Evolutionary conservation across 1,140 invertebrate genomes (phyloP), one percentile per base, ranked within the genome.

Genomic region (Odontomachus brunneus): DNA sequence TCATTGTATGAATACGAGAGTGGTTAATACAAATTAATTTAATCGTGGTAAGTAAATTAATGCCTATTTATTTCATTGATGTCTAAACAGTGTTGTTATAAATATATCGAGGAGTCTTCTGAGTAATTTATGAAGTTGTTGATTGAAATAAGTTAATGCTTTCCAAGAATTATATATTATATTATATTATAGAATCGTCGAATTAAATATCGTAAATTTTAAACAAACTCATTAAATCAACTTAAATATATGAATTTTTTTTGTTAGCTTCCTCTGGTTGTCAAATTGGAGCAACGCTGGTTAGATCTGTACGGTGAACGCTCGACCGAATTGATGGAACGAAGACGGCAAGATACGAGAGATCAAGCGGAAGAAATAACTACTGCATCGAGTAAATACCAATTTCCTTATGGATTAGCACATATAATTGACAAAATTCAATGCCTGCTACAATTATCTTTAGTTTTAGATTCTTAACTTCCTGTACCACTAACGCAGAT

Each of bases 341-440:
- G 98, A 51, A 94, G 98, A 82, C 95, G 98, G 71, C 97, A 98
- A 90, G 98, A 99, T 94, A 96, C 99, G 0, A 95, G 96, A 80
- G 99, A 99, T 95, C 98, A 99, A 94, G 97, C 98, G 62, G 97
- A 98, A 91, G 98, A 99, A 94, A 97, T 97, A 90, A 96, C 96
- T 7, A 95, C 95, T 80, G 94, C 95, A 86, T 91, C 95, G 74
- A 96, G 96, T 96, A 93, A 94, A 94, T 95, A 91, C 65, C 5
- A 33, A 87, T 91, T 92, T 84, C 48, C 81, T 55, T 62, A 72
- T 75, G 65, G 76, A 71, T 67, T 62, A 33, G 1, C 82, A 14
- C 33, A 53, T 1, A 51, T 49, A 72, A 57, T 69, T 80, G 19
- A 62, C 49, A 49, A 0, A 71, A 57, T 9, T 59, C 38, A 15